Evolutionary conservation across 2,113 vertebrate genomes (phyloP), one percentile per base, ranked within the genome.

Genomic region (Pteropus alecto): DNA sequence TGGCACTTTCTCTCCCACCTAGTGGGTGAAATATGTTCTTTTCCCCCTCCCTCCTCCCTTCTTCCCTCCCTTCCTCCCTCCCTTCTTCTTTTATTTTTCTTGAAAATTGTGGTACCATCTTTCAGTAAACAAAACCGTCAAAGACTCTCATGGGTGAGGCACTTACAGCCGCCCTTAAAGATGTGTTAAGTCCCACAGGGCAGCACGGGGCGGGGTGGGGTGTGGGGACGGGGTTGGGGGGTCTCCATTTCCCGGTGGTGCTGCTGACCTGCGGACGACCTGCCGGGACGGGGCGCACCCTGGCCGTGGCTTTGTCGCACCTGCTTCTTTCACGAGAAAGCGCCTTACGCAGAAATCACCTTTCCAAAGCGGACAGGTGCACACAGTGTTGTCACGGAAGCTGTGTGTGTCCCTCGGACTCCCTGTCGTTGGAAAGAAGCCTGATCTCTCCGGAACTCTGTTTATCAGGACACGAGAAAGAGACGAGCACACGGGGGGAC

Each of bases 311-410:
- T 48, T 33, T 19, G 1, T 1, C 15, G 24, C 3, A 16, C 3
- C 5, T 28, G 12, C 28, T 56, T 41, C 10, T 0, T 4, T 7
- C 0, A 0, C 7, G 3, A 33, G 16, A 35, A 54, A 15, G 14
- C 46, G n/a, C 28, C 10, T 43, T 8, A 2, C 1, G 1, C 3
- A 16, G 2, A 5, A 2, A 16, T 14, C 48, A 26, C 8, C 15
- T 22, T 46, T 46, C 48, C 38, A 30, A n/a, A 41, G 33, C 92
- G 21, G 21, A 6, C 22, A 18, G 38, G 19, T 19, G 5, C 28
- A 21, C 38, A 21, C 24, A 26, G 28, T 12, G 58, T 19, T 19
- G 13, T 9, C 35, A 28, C 6, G 38, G 33, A 14, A 7, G 15
- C 13, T 24, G 22, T 24, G 48, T n/a, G 24, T 58, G 10, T 65